Percentiles rank a stretch among this genome's conserved stretches.
phyloP scores from a whole-genome alignment of 2,888 invertebrate genomes.

The Meloe dianella region DNA sequence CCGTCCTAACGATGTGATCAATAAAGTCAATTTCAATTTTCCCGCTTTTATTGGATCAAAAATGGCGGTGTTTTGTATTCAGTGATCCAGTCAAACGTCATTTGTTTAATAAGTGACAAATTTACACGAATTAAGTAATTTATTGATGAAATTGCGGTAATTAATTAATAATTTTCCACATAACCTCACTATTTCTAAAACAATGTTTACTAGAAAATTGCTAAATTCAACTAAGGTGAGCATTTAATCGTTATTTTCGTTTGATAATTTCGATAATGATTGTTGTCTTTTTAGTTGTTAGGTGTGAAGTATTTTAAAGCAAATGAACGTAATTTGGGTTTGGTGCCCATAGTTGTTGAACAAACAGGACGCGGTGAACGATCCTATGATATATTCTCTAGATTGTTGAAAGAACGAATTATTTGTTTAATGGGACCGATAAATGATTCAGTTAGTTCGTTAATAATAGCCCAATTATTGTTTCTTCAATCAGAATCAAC shows the following conservation, averaged over 20 bases:
- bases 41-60: neutral
- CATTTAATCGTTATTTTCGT: neutral
- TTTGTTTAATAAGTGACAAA: no score
- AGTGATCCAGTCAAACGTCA: no score
- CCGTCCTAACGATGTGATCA: neutral
- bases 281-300: no score
- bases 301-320: slow-evolving; percentile 57
- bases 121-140: no score
- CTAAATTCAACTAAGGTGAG: neutral
- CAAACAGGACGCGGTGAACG: slow-evolving; percentile 89
- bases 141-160: no score
- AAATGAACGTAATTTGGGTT: slow-evolving; percentile 68
- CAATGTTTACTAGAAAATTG: neutral
- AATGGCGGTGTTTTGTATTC: no score
- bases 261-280: neutral
- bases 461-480: slow-evolving; percentile 92
- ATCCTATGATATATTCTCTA: slow-evolving; percentile 95
- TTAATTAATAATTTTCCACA: no score
- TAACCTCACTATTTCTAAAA: neutral
- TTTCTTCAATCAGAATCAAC: slow-evolving; percentile 91
- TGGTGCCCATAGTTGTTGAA: slow-evolving; percentile 87
- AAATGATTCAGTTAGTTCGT: slow-evolving; percentile 85
- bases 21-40: neutral
- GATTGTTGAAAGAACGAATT: slow-evolving; percentile 93
- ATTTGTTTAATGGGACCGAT: slow-evolving; percentile 97